phyloP scores from a whole-genome alignment of 2,797 vertebrate genomes.

The Neosalanx taihuensis region DNA sequence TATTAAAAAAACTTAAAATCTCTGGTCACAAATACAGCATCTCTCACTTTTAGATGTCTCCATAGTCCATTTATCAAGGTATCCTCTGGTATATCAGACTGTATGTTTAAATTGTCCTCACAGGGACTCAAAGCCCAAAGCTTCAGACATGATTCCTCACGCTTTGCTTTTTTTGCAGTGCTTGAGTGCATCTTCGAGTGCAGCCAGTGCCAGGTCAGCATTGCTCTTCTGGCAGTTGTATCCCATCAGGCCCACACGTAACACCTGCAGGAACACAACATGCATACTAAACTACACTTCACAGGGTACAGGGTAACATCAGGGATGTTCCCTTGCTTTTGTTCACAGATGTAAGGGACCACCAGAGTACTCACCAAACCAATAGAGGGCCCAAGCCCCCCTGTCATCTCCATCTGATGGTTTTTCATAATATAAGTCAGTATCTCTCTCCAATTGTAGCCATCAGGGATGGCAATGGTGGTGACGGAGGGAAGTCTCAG shows the following conservation, averaged over 20 bases:
- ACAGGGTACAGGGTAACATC: background rate
- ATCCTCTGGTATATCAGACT: slow-evolving; percentile 5
- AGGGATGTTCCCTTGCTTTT: background rate
- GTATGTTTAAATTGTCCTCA: slow-evolving; percentile 9
- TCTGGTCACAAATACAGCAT: slow-evolving; percentile 17
- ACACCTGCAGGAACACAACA: slow-evolving; percentile 72
- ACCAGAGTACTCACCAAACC: slow-evolving; percentile 78
- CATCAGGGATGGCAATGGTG: slow-evolving; percentile 79
- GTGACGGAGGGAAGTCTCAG: slow-evolving; percentile 89
- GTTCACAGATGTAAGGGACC: background rate
- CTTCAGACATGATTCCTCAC: slow-evolving; percentile 48
- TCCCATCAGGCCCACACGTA: slow-evolving; percentile 93
- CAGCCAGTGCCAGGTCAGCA: slow-evolving; percentile 75
- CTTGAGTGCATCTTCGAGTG: slow-evolving; percentile 82
- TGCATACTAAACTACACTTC: slow-evolving; percentile 10
- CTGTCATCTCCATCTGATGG: slow-evolving; percentile 83
- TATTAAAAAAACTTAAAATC: slow-evolving; percentile 4
- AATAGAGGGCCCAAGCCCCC: slow-evolving; percentile 85
- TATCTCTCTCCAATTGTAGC: slow-evolving; percentile 86
- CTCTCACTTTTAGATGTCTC: background rate
- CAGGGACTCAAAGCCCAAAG: background rate
- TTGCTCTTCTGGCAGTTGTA: slow-evolving; percentile 85
- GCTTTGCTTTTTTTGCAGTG: slow-evolving; percentile 79
- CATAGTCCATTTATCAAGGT: slow-evolving; percentile 10
- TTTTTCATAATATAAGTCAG: slow-evolving; percentile 82